Conservation (phyloP, 1,140 invertebrate genomes). For the Atta cephalotes region DNA sequence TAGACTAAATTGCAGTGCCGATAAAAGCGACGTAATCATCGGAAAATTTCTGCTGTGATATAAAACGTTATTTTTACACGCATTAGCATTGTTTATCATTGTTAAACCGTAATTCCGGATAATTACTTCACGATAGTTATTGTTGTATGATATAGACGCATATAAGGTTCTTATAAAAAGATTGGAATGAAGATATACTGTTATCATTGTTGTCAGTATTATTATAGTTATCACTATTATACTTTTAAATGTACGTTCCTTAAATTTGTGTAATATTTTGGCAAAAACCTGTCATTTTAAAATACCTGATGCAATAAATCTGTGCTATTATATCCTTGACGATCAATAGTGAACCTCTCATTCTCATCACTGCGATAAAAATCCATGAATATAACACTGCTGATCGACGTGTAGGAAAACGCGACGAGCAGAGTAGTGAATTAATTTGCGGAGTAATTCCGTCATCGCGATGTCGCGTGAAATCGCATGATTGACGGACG, state of each 20-base stretch:
- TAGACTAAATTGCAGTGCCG: conserved; percentile 40
- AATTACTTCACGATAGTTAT: background rate
- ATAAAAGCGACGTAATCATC: conserved; percentile 40
- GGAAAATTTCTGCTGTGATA: conserved; percentile 8
- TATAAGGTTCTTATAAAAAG: background rate
- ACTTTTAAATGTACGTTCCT: background rate
- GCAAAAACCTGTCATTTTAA: background rate
- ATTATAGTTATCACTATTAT: background rate
- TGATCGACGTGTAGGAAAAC: conserved; percentile 49
- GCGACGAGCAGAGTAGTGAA: conserved; percentile 46
- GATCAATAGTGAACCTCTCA: conserved; percentile 43
- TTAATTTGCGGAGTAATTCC: conserved; percentile 60
- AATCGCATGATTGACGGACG: conserved; percentile 53
- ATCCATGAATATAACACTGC: conserved; percentile 42
- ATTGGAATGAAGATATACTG: background rate
- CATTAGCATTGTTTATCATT: conserved; percentile 12
- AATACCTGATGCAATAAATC: conserved; percentile 32
- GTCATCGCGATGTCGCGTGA: conserved; percentile 48
- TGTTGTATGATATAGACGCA: background rate
- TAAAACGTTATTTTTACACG: conserved; percentile 16
- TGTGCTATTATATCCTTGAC: conserved; percentile 33
- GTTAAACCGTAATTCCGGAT: conserved; percentile 15
- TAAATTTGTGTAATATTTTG: background rate
- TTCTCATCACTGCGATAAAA: conserved; percentile 41
- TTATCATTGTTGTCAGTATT: background rate